A percentile compares a stretch with the other conserved stretches of the same genome.
Evolutionary conservation across 2,113 vertebrate species (phyloP).

Genomic region (Gymnobelideus leadbeateri): DNA sequence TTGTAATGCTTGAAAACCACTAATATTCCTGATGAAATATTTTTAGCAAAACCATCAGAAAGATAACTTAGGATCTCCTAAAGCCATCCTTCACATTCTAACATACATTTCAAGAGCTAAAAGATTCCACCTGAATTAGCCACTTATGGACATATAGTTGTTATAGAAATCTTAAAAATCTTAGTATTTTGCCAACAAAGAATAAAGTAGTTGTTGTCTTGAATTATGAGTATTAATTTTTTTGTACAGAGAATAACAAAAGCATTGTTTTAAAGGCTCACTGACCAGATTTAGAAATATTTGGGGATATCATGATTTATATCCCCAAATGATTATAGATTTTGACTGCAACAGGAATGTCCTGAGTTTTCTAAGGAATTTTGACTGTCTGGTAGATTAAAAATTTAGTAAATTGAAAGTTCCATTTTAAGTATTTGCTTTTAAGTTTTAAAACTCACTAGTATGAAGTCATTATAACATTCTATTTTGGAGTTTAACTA

Average conservation of each 20-base stretch:
- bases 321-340: no score
- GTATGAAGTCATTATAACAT: accelerated
- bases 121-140: background rate
- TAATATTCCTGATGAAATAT: background rate
- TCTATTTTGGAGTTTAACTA: no score
- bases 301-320: background rate
- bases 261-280: background rate
- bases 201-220: background rate
- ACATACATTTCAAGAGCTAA: background rate
- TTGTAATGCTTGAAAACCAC: background rate
- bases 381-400: background rate
- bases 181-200: background rate
- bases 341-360: background rate
- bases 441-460: background rate
- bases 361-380: background rate
- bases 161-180: background rate
- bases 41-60: background rate
- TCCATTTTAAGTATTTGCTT: background rate
- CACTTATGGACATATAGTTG: background rate
- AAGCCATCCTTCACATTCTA: background rate
- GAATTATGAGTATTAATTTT: background rate
- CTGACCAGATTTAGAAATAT: background rate
- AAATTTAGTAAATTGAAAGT: background rate
- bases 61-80: background rate
- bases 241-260: background rate